Base-by-base conservation (phyloP, 2,888 invertebrate genomes). In the Melanophora roralis region DNA sequence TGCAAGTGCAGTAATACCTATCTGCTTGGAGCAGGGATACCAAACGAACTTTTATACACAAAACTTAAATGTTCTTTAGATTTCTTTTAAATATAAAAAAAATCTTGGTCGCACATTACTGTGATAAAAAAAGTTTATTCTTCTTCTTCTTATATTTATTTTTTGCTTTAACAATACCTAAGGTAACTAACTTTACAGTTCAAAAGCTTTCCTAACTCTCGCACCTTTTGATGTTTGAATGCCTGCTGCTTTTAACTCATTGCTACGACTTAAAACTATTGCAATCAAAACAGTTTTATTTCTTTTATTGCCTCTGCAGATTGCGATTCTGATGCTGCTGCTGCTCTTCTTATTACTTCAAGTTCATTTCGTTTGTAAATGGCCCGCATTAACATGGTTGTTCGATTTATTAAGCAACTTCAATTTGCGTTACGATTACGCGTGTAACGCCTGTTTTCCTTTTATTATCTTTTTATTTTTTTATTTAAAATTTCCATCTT, bases 401-500 rank as follows among this genome's bases (percentile, higher is more conserved):
- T 88, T 85, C 87, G 86, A 86, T 88, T 88, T 88, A 88, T 88
- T 88, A 88, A 88, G 88, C 86, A 87, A 88, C 88, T 88, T 88
- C 87, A 88, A 88, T 88, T 88, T 88, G 88, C 88, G 88, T 88
- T 86, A 85, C 83, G 85, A 82, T 83, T 82, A 86, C 83, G 79
- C 75, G 81, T 72, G 78, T 76, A 81, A 86, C 86, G 86, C 88
- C 87, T 81, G 78, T 60, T 75, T 78, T 71, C 38, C 38, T 62
- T 60, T 43, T 53, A 34, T 21, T 45, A 51, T 21, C 19, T 14
- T 47, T 64, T 47, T 43, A 36, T 16, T 45, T 27, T 11, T 60
- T 75, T 47, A 40, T 60, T 16, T 32, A 27, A 27, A 7, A 27
- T 19, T 57, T 43, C 5, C 40, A 40, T 23, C 12, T 16, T 65